Base-by-base conservation (phyloP, 2,888 invertebrate species). In the Troglohyphantes excavatus region DNA sequence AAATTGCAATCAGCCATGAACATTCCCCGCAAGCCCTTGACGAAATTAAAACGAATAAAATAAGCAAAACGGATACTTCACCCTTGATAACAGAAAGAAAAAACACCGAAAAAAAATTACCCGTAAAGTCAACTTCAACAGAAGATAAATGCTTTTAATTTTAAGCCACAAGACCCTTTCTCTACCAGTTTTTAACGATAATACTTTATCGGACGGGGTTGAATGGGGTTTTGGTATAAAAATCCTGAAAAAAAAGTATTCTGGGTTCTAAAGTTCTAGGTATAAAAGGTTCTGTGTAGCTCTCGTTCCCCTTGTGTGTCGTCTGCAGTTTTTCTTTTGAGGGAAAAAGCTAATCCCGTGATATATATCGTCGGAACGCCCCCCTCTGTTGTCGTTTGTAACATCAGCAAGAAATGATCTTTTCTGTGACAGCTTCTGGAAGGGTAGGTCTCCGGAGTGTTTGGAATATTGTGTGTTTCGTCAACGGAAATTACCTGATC, bases 141-240 rank as follows among this genome's bases (percentile, higher is more conserved):
- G 67, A 79, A 79, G 79, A 79, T 67, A 79, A 79, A 79, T 79
- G 79, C 67, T 65, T 79, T 79, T 79, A 67, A 79, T 79, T 79
- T 79, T 79, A 67, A 67, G 79, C 29, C 79, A 46, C 21, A 39
- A n/a, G 79, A 65, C 23, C 39, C 65, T 78, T 65, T 78, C 78
- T 39, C 67, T 79, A 79, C 46, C 27, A 27, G 46, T 19, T 46
- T 79, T 76, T 65, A 79, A 79, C 65, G 43, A 27, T 79, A 46
- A 79, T 79, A 79, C 79, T 43, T 79, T 79, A 67, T 67, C 13
- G 21, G 53, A 33, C 5, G 33, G 9, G 53, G 70, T 43, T 53
- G 63, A 63, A 59, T 75, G 19, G n/a, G n/a, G n/a, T 59, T 29
- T 63, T 21, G 17, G 19, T 53, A 33, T 63, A 13, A 53, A 39